Base-by-base conservation (phyloP, 2,888 invertebrate genomes). In the Hofmannophila pseudospretella region DNA sequence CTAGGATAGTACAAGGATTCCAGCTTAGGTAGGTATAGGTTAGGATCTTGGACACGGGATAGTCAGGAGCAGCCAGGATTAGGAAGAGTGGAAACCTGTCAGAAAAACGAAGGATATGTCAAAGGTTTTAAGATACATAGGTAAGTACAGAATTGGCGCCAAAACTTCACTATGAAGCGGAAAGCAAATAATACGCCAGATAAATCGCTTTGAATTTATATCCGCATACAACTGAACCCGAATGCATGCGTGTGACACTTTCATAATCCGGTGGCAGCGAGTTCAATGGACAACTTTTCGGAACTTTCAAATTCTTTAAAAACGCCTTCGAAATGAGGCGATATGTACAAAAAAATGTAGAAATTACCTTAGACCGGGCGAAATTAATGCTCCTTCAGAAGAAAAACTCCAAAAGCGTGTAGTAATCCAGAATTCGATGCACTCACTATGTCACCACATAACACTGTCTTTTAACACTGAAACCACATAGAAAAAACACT, bases 281-380 rank as follows among this genome's bases (percentile, higher is more conserved):
- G 8, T 23, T 23, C 3, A 16, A 3, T 3, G n/a, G 23, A 23
- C 8, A 23, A 23, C 23, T 23, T 23, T 23, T n/a, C 5, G n/a
- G 2, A 23, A 23, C 23, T 23, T 23, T 23, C 23, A n/a, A n/a
- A n/a, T 23, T n/a, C 8, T 8, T 4, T n/a, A n/a, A 23, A 23
- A 23, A n/a, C 27, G 5, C 4, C 27, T 27, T 27, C 3, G 3
- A 12, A 27, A 7, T 12, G 2, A 12, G 8, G 4, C 10, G 12
- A 27, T 7, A 27, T 9, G 12, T 11, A 7, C 11, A 7, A 27
- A 11, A 7, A 5, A 3, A 27, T n/a, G 27, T 2, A 7, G 27
- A 12, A 45, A 56, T 45, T 22, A 60, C 60, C 60, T 58, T 48
- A 38, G 32, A 45, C 45, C 51, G 63, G 61, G 45, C 53, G 51